A percentile compares a stretch with the other conserved stretches of the same genome.
Conservation (phyloP, 2,888 invertebrate genomes). For the Drosophila tripunctata region DNA sequence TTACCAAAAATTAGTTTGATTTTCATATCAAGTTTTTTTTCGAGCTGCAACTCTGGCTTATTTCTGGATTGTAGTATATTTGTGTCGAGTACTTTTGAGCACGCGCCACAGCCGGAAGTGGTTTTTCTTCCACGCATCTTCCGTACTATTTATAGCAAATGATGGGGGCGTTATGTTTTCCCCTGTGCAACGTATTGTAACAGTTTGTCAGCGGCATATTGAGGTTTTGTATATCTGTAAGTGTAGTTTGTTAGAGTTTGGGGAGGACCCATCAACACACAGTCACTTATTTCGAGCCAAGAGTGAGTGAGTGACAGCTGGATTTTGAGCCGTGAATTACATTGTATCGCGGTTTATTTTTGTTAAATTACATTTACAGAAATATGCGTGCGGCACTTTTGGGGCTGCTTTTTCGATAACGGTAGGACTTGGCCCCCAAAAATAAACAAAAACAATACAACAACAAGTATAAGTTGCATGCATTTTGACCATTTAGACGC, state of each 20-base stretch:
- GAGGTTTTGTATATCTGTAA: slow-evolving; percentile 21
- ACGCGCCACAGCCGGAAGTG: slow-evolving; percentile 75
- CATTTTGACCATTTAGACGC: slow-evolving; percentile 65
- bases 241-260: slow-evolving; percentile 43
- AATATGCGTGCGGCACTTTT: slow-evolving; percentile 57
- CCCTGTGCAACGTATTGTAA: slow-evolving; percentile 46
- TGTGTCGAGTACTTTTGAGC: slow-evolving; percentile 51
- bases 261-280: slow-evolving; percentile 70
- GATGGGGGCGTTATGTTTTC: slow-evolving; percentile 42
- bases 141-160: slow-evolving; percentile 45
- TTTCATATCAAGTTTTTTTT: slow-evolving; percentile 65
- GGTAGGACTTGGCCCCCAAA: slow-evolving; percentile 18
- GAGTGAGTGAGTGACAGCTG: slow-evolving; percentile 67
- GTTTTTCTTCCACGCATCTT: slow-evolving; percentile 40
- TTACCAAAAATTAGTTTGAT: slow-evolving; percentile 74
- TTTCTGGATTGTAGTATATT: slow-evolving; percentile 12
- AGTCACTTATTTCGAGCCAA: slow-evolving; percentile 66
- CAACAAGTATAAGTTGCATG: too few relatives aligned
- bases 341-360: slow-evolving; percentile 49
- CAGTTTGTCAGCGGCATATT: slow-evolving; percentile 69
- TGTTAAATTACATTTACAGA: slow-evolving; percentile 73
- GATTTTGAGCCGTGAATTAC: slow-evolving; percentile 41
- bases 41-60: slow-evolving; percentile 34
- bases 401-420: slow-evolving; percentile 30
- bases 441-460: too few relatives aligned